Conservation (phyloP, 2,888 invertebrate species). For the Tipula confusa region DNA sequence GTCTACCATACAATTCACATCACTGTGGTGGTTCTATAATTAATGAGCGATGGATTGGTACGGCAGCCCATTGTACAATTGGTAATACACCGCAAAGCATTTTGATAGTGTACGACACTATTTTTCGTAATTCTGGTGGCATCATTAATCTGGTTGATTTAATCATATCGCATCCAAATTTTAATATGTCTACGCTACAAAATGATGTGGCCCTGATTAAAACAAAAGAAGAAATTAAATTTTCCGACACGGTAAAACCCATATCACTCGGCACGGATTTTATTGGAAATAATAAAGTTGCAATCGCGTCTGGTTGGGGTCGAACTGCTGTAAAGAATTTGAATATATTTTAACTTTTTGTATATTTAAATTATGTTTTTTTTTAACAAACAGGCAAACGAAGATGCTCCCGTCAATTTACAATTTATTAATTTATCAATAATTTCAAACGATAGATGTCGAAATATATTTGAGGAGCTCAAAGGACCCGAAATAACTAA, state of each 20-base stretch:
- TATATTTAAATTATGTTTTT: background rate
- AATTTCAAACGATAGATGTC: slow-evolving; percentile 33
- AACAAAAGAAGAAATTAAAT: slow-evolving; percentile 27
- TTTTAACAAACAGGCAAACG: slow-evolving; percentile 27
- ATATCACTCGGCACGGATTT: slow-evolving; percentile 30
- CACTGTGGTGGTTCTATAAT: background rate
- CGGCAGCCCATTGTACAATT: background rate
- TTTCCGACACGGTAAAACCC: slow-evolving; percentile 21
- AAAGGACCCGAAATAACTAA: background rate
- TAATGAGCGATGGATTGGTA: background rate
- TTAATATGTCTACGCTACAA: slow-evolving; percentile 29
- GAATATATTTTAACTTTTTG: background rate
- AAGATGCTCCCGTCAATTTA: background rate
- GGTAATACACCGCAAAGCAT: background rate
- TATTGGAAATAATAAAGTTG: background rate
- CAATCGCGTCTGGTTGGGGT: slow-evolving; percentile 33
- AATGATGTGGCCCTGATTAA: slow-evolving; percentile 33
- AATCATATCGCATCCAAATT: slow-evolving; percentile 34
- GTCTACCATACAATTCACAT: slow-evolving; percentile 30
- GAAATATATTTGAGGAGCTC: background rate
- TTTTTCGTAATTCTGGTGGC: background rate
- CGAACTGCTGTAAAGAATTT: slow-evolving; percentile 31
- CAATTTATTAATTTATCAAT: slow-evolving; percentile 30
- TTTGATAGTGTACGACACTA: background rate
- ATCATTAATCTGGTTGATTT: background rate